phyloP scores from a whole-genome alignment of 2,888 invertebrate genomes.

The Phaonia tiefii region DNA sequence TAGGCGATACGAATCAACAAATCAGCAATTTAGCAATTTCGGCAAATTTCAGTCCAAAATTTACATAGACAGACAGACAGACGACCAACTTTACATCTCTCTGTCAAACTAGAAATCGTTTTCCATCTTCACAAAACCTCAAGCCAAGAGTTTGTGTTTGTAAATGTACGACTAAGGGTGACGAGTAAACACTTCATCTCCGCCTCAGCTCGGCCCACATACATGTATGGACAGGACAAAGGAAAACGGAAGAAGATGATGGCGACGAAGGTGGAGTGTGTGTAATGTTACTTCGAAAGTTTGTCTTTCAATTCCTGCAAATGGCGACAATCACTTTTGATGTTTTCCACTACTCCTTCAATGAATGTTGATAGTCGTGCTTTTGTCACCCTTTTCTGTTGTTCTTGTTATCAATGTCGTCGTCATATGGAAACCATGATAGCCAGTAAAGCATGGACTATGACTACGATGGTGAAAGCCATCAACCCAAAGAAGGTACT shows the following conservation, averaged over 20 bases:
- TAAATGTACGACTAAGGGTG: neutral
- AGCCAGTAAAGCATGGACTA: slow-evolving; percentile 20
- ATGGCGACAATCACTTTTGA: slow-evolving; percentile 59
- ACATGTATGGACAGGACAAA: too few relatives aligned
- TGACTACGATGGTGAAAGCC: slow-evolving; percentile 25
- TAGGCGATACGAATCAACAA: slow-evolving; percentile 79
- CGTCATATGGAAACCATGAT: slow-evolving; percentile 58
- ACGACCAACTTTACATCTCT: slow-evolving; percentile 21
- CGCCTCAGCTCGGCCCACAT: neutral
- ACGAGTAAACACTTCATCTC: neutral
- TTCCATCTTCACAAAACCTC: slow-evolving; percentile 9
- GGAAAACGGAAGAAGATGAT: neutral
- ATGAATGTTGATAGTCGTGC: slow-evolving; percentile 41
- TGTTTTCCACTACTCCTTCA: slow-evolving; percentile 33
- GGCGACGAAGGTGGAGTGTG: neutral
- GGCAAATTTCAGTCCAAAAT: slow-evolving; percentile 72
- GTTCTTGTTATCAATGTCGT: neutral
- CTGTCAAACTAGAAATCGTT: neutral
- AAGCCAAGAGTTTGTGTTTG: slow-evolving; percentile 61
- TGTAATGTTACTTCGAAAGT: slow-evolving; percentile 72
- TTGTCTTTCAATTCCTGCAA: slow-evolving; percentile 77
- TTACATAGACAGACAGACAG: slow-evolving; percentile 71
- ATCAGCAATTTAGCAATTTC: slow-evolving; percentile 78
- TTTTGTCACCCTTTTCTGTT: slow-evolving; percentile 49
- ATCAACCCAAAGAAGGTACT: slow-evolving; percentile 12